Evolutionary conservation across 2,113 vertebrate species (phyloP).

Genomic region (Sphaerodactylus townsendi): DNA sequence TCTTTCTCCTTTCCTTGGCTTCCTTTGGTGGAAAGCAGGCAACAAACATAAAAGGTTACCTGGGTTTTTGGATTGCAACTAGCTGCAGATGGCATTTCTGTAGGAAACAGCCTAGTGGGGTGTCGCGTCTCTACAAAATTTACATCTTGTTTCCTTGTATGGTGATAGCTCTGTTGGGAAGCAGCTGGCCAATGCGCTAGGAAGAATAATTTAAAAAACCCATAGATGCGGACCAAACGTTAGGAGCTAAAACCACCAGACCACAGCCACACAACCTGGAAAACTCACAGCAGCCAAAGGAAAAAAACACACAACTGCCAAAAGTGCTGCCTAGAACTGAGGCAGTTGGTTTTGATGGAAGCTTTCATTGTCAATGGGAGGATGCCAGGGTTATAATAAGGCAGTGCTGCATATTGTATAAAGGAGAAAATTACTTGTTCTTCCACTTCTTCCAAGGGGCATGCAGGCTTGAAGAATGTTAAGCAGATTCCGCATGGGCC

Average conservation of each 20-base stretch:
- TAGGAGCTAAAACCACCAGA: too few relatives aligned
- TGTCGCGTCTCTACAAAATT: neutral
- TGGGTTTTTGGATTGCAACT: neutral
- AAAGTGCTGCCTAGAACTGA: neutral
- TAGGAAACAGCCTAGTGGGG: neutral
- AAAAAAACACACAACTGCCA: conserved; percentile 50
- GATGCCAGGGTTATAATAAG: conserved; percentile 34
- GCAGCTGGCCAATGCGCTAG: conserved; percentile 48
- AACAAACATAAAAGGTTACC: neutral
- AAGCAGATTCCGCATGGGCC: too few relatives aligned
- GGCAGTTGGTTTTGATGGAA: neutral
- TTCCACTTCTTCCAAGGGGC: conserved; percentile 36
- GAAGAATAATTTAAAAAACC: conserved; percentile 15
- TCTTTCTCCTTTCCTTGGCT: too few relatives aligned
- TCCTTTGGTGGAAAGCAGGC: neutral
- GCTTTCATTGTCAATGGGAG: neutral
- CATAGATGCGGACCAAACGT: too few relatives aligned
- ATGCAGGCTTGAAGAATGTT: neutral
- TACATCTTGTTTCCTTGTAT: conserved; percentile 24
- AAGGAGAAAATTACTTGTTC: conserved; percentile 39
- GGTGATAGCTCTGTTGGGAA: conserved; percentile 43
- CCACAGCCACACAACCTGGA: too few relatives aligned
- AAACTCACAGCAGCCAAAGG: too few relatives aligned
- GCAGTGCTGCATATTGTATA: conserved; percentile 32
- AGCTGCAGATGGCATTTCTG: conserved; percentile 18